These are phyloP conservation scores for Mormyrus hasselquistii DNA, from an alignment of 2,797 vertebrate genomes.

Conservation along the genomic window DNA sequence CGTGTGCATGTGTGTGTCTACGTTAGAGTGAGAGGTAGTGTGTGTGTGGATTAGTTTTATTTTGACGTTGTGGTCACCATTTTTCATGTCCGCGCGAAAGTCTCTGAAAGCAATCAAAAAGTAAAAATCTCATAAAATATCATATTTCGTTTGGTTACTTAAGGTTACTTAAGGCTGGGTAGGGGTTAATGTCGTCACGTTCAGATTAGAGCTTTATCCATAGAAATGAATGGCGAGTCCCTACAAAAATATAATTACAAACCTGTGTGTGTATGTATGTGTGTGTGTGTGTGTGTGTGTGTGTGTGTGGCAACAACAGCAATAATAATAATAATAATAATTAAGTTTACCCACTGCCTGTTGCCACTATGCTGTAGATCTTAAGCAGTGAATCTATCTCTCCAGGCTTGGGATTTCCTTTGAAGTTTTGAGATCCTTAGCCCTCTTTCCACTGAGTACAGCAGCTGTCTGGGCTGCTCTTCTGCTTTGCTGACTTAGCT, in stretches of 20 bases:
- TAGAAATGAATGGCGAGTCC: too few species aligned
- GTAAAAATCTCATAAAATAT: too few species aligned
- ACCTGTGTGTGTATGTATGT: background rate
- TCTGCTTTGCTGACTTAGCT: background rate
- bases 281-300: background rate
- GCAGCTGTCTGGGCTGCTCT: background rate
- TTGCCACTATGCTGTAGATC: background rate
- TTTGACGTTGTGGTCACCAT: too few species aligned
- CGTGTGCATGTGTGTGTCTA: too few species aligned
- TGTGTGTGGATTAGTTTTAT: background rate
- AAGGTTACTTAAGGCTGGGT: too few species aligned
- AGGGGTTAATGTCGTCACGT: too few species aligned
- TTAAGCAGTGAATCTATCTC: background rate
- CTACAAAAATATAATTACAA: too few species aligned
- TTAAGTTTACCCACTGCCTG: background rate
- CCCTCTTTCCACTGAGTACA: background rate
- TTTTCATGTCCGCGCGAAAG: too few species aligned
- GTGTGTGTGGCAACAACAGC: background rate
- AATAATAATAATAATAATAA: background rate
- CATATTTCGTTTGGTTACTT: too few species aligned
- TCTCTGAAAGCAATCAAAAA: too few species aligned
- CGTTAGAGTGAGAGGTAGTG: too few species aligned
- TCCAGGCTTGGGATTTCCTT: background rate
- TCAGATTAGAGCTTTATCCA: too few species aligned
- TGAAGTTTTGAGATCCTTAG: background rate